phyloP scores from a whole-genome alignment of 2,888 invertebrate genomes.

The Tanytarsus gracilentus region DNA sequence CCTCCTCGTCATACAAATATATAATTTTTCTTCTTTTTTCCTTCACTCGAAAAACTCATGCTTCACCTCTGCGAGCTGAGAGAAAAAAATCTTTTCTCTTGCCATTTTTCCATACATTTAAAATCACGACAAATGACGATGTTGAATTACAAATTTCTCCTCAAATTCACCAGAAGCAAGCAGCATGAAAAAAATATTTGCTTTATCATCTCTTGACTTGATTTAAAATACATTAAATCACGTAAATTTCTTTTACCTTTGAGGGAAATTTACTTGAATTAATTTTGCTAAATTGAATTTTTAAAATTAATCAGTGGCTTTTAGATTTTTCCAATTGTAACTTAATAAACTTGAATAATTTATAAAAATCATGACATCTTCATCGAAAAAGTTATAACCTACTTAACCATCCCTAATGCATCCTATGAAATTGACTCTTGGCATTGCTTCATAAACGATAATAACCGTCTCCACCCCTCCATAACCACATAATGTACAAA shows the following conservation, averaged over 20 bases:
- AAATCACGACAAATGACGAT: conserved; percentile 11
- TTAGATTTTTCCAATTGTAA: background rate
- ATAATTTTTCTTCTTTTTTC: conserved; percentile 1
- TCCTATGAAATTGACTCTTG: no score
- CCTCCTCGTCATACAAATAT: conserved; percentile 26
- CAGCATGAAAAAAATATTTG: conserved; percentile 14
- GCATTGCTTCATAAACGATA: no score
- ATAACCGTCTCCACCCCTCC: no score
- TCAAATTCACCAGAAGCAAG: background rate
- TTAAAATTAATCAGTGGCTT: no score
- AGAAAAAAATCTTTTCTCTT: background rate
- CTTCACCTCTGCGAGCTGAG: conserved; percentile 1
- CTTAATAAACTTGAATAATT: no score
- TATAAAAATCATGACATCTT: no score
- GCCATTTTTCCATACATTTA: conserved; percentile 6
- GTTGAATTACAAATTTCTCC: conserved; percentile 25
- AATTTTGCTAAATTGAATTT: background rate
- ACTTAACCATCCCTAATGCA: no score
- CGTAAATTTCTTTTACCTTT: conserved; percentile 17
- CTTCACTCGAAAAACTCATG: background rate
- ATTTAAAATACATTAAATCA: conserved; percentile 27
- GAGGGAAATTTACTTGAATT: background rate
- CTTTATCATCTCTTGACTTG: conserved; percentile 19
- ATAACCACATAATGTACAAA: no score
- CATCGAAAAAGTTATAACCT: no score